Base-by-base conservation (phyloP, 2,888 invertebrate species). In the Agonopterix alstromeriana region DNA sequence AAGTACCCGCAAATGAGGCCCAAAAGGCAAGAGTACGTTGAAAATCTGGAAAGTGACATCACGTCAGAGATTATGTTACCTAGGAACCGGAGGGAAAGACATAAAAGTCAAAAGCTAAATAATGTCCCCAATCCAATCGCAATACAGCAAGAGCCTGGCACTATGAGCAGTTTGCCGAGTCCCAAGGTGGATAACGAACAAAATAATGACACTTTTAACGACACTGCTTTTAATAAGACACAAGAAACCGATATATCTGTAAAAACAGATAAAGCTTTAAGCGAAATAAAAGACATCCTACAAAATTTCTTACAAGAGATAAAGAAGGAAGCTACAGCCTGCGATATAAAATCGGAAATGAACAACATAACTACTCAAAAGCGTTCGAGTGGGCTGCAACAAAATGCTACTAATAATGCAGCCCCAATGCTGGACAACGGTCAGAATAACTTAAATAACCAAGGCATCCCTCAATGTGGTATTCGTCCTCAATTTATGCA, bases 251-350 rank as follows among this genome's bases (percentile, higher is more conserved):
- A 71, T 38, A 52, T 56, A 35, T 62, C 63, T 38, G 77, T 82
- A 43, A 82, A 77, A 69, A 82, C 84, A 4, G 85, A 85, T 48
- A 80, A 76, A 65, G 74, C 85, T 2, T 60, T 87, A n/a, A 68
- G 62, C 50, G 87, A 87, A 78, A 86, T 87, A 46, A 87, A 87
- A 65, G 74, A 82, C 48, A 80, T 86, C 45, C 64, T 87, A 9
- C 82, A 84, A 63, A 77, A 51, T 48, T 87, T 87, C 53, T 59
- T 87, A 45, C 68, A 73, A 42, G 85, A 87, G 67, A 80, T 87
- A 50, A 27, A 14, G 10, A 27, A 14, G n/a, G 43, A 27, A 8
- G 17, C 10, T n/a, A 42, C 11, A 11, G 11, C 42, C 10, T 10
- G 10, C n/a, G 27, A 27, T 27, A 27, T 5, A 5, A 27, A 27